Conservation (phyloP, 2,888 invertebrate species). For the Microchrysa polita region DNA sequence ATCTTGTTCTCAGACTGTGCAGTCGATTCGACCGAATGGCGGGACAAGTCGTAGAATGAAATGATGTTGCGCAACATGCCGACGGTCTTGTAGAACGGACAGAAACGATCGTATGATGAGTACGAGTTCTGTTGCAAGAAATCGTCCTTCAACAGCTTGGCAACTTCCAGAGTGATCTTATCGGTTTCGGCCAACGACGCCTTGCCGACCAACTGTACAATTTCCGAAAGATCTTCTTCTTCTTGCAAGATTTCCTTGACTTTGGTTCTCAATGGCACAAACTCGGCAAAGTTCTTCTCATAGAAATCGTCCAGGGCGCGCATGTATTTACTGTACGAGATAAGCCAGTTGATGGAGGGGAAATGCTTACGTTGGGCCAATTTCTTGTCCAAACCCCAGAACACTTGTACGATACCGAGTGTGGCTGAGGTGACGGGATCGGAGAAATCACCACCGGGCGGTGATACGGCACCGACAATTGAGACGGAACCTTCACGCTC, state of each 20-base stretch:
- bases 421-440: constrained; percentile 99
- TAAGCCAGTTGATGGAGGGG: constrained; percentile 99
- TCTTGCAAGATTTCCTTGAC: constrained; percentile 95
- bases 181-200: constrained; percentile 98
- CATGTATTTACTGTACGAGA: constrained; percentile 99
- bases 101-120: constrained; percentile 95
- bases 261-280: constrained; percentile 96
- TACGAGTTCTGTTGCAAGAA: constrained; percentile 99
- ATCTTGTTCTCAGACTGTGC: constrained; percentile 99
- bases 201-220: constrained; percentile 99
- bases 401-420: constrained; percentile 98
- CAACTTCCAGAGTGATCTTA: constrained; percentile 99
- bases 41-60: constrained; percentile 96
- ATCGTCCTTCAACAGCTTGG: constrained; percentile 98
- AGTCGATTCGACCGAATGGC: constrained; percentile 97
- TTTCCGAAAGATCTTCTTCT: constrained; percentile 99
- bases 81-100: constrained; percentile 99
- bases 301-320: constrained; percentile 99
- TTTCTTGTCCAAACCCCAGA: constrained; percentile 99
- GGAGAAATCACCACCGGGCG: constrained; percentile 99
- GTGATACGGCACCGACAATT: constrained; percentile 99
- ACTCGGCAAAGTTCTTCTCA: constrained; percentile 97
- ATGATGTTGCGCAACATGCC: constrained; percentile 99
- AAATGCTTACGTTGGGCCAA: constrained; percentile 99
- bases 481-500: constrained; percentile 98